Evolutionary conservation across 2,797 vertebrate genomes (phyloP).

Genomic region (Sternotherus odoratus): DNA sequence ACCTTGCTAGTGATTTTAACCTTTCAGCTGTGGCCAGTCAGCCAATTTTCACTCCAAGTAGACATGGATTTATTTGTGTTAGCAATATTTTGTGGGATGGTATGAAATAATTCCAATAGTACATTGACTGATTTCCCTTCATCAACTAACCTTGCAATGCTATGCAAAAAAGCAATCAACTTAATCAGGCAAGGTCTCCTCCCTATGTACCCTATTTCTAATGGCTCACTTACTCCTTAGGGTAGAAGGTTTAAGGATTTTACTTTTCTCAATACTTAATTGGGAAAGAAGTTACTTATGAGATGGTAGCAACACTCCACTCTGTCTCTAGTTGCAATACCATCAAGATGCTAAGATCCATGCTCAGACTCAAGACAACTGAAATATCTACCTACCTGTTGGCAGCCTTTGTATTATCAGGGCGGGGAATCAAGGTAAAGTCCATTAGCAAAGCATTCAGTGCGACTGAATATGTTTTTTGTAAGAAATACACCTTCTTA

Average conservation of each 20-base stretch:
- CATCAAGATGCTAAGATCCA: not conserved
- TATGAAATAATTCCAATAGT: not conserved
- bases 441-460: not conserved
- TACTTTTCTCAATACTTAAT: not conserved
- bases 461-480: not conserved
- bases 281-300: not conserved
- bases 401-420: not conserved
- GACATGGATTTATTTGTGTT: not conserved
- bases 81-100: not conserved
- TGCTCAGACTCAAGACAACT: not conserved
- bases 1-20: not conserved
- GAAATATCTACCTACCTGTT: not conserved
- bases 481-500: constrained; percentile 15
- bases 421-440: not conserved
- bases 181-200: not conserved
- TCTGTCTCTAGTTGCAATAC: not conserved
- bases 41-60: not conserved
- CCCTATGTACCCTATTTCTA: not conserved
- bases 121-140: not conserved
- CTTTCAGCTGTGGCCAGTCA: not conserved
- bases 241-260: not conserved
- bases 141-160: not conserved
- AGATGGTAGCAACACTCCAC: not conserved
- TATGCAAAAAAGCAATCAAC: not conserved
- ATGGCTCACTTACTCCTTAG: not conserved